Evolutionary conservation across 2,113 vertebrate genomes (phyloP).

Genomic region (Anseranas semipalmata): DNA sequence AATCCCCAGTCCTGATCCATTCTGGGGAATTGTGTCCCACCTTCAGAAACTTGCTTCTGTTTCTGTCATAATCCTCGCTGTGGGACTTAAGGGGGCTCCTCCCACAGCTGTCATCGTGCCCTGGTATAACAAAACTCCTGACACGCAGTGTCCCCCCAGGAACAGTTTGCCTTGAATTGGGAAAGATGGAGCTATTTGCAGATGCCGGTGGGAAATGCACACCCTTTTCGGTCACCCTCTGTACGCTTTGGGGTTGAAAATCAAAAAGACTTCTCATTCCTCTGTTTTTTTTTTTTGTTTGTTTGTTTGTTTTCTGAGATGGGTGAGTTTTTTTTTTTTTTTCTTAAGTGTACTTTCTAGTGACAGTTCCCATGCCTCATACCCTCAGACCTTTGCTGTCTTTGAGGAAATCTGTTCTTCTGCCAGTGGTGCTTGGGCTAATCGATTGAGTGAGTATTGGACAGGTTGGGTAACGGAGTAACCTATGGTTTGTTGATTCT

Average conservation of each 20-base stretch:
- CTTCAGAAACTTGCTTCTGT: neutral
- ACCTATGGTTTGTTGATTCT: neutral
- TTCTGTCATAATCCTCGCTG: neutral
- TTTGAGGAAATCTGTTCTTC: neutral
- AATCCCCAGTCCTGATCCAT: rapidly evolving
- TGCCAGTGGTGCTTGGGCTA: neutral
- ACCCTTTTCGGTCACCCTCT: neutral
- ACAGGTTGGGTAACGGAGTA: neutral
- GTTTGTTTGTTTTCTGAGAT: neutral
- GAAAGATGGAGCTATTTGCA: neutral
- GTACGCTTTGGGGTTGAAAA: neutral
- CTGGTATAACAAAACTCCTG: neutral
- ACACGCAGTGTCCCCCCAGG: neutral
- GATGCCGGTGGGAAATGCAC: neutral
- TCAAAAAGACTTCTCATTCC: neutral
- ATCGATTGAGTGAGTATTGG: neutral
- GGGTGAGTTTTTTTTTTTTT: neutral
- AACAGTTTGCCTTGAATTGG: neutral
- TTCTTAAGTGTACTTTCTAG: neutral
- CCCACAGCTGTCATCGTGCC: rapidly evolving
- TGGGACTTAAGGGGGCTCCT: neutral
- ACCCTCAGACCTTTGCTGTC: neutral
- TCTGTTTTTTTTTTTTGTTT: no score
- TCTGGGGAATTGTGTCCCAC: neutral
- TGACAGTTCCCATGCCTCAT: rapidly evolving